Evolutionary conservation across 2,888 invertebrate species (phyloP).

Genomic region (Choristoneura rosaceana): DNA sequence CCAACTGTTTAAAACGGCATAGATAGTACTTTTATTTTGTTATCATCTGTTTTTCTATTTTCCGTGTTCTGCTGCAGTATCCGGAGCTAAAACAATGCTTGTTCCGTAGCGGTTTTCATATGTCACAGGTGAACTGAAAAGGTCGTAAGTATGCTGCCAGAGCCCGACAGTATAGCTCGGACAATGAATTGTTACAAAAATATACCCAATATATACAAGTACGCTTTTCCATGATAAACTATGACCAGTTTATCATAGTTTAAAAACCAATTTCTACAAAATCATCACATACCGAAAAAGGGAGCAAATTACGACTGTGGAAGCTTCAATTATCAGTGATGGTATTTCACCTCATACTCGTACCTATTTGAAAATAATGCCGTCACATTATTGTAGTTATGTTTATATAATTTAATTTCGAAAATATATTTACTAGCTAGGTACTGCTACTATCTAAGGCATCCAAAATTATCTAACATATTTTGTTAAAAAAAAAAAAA

Average conservation of each 20-base stretch:
- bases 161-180: slow-evolving; percentile 17
- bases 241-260: neutral
- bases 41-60: slow-evolving; percentile 33
- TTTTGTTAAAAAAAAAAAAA: too few relatives aligned
- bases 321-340: too few relatives aligned
- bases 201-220: slow-evolving; percentile 9
- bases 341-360: too few relatives aligned
- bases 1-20: neutral
- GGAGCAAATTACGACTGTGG: too few relatives aligned
- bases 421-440: too few relatives aligned
- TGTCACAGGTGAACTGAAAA: slow-evolving; percentile 34
- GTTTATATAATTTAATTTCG: too few relatives aligned
- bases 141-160: slow-evolving; percentile 26
- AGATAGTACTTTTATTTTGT: slow-evolving; percentile 18
- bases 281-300: too few relatives aligned
- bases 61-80: slow-evolving; percentile 27
- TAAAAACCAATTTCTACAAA: too few relatives aligned
- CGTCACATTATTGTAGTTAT: too few relatives aligned
- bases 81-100: slow-evolving; percentile 34
- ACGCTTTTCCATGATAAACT: neutral
- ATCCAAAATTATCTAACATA: too few relatives aligned
- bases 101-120: slow-evolving; percentile 32
- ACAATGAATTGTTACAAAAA: slow-evolving; percentile 21
- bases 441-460: too few relatives aligned
- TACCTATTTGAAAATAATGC: too few relatives aligned